phyloP scores from a whole-genome alignment of 2,113 vertebrate genomes.

The Colaptes auratus region DNA sequence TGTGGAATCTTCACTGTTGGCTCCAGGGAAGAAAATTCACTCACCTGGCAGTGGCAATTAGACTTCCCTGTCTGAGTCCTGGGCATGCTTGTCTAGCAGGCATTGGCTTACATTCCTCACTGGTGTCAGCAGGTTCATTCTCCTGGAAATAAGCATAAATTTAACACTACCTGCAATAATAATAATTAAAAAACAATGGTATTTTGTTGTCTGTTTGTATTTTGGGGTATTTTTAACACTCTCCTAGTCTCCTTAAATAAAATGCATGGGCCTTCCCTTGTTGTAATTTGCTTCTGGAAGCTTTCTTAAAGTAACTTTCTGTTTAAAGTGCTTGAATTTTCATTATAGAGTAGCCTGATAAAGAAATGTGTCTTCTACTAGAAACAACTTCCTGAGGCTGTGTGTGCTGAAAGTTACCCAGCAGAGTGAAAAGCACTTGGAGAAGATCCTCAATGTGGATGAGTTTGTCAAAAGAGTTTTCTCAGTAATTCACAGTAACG shows the following conservation, averaged over 20 bases:
- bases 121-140: background rate
- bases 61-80: background rate
- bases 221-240: background rate
- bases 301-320: background rate
- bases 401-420: slow-evolving; percentile 98
- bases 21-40: background rate
- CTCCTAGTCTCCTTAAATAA: rapidly evolving
- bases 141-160: background rate
- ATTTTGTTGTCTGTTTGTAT: background rate
- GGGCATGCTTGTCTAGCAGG: background rate
- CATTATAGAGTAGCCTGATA: background rate
- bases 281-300: background rate
- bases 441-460: slow-evolving; percentile 98
- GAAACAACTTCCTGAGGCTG: slow-evolving; percentile 95
- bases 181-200: background rate
- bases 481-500: slow-evolving; percentile 98
- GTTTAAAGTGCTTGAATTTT: background rate
- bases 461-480: slow-evolving; percentile 98
- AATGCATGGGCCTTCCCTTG: background rate
- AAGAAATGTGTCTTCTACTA: slow-evolving; percentile 51
- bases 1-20: background rate
- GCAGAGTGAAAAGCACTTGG: slow-evolving; percentile 97
- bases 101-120: rapidly evolving
- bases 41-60: background rate
- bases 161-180: background rate